phyloP scores from a whole-genome alignment of 2,113 vertebrate genomes.

The Heteronetta atricapilla region DNA sequence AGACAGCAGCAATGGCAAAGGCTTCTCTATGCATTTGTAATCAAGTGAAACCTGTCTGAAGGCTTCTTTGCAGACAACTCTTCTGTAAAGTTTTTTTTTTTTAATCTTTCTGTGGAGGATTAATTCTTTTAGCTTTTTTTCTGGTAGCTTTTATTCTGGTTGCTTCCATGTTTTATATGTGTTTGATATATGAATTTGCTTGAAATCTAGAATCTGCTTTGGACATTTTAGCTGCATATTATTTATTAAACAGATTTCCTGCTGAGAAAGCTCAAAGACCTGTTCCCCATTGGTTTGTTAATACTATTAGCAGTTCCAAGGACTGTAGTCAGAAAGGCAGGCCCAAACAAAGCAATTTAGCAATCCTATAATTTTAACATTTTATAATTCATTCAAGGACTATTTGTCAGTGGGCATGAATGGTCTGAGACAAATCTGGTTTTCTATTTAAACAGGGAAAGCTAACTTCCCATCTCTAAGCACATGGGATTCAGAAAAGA shows the following conservation, averaged over 20 bases:
- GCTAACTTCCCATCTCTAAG: background rate
- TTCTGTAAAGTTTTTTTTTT: background rate
- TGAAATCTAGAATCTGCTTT: background rate
- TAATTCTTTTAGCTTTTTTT: too few species aligned
- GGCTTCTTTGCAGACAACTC: background rate
- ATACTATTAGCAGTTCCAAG: background rate
- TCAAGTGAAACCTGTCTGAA: background rate
- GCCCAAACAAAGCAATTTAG: background rate
- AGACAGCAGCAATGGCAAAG: slow-evolving; percentile 14
- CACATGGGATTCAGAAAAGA: background rate
- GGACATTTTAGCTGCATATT: background rate
- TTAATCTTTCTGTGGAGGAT: background rate
- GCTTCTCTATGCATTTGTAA: background rate
- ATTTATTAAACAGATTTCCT: background rate
- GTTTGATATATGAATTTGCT: background rate
- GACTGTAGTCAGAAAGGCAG: background rate
- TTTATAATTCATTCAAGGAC: background rate
- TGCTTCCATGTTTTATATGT: background rate
- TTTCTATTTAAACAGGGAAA: background rate
- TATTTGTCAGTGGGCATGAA: background rate
- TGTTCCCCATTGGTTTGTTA: background rate
- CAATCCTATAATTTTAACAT: background rate
- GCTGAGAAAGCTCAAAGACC: background rate
- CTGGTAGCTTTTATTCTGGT: background rate
- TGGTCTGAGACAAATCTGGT: background rate